Percentiles rank a stretch among this genome's conserved stretches.
Conservation (phyloP, 2,888 invertebrate genomes). For the Diaperis boleti region DNA sequence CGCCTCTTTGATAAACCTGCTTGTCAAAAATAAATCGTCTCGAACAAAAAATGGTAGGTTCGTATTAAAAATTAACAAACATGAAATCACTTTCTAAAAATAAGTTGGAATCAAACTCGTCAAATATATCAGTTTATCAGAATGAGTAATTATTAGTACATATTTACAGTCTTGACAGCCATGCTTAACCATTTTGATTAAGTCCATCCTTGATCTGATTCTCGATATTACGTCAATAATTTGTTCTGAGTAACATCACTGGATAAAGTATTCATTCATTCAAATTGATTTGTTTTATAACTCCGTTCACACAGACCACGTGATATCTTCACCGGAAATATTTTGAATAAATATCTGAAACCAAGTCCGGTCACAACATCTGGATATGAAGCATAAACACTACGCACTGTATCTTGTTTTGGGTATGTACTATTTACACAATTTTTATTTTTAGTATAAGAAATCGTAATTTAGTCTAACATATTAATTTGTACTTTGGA, state of each 20-base stretch:
- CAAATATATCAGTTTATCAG: conserved; percentile 42
- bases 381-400: conserved; percentile 42
- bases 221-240: conserved; percentile 52
- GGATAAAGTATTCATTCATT: conserved; percentile 29
- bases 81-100: conserved; percentile 55
- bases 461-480: conserved; percentile 17
- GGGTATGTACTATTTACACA: conserved; percentile 30
- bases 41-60: conserved; percentile 1
- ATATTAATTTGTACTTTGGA: too few relatives aligned
- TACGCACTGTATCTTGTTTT: conserved; percentile 40
- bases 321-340: conserved; percentile 31
- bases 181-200: conserved; percentile 45
- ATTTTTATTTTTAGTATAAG: conserved; percentile 6
- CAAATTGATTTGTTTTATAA: conserved; percentile 41
- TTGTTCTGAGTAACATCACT: conserved; percentile 32
- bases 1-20: too few relatives aligned
- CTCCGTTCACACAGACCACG: conserved; percentile 33
- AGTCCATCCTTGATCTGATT: conserved; percentile 50
- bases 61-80: conserved; percentile 48
- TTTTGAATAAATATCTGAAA: conserved; percentile 26
- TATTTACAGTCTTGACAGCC: conserved; percentile 39
- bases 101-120: conserved; percentile 43
- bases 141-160: conserved; percentile 44
- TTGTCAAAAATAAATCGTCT: background rate
- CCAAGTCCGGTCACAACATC: conserved; percentile 1